A percentile compares a stretch with the other conserved stretches of the same genome.
Conservation (phyloP, 2,797 vertebrate species). For the Melanotaenia pygmaea region DNA sequence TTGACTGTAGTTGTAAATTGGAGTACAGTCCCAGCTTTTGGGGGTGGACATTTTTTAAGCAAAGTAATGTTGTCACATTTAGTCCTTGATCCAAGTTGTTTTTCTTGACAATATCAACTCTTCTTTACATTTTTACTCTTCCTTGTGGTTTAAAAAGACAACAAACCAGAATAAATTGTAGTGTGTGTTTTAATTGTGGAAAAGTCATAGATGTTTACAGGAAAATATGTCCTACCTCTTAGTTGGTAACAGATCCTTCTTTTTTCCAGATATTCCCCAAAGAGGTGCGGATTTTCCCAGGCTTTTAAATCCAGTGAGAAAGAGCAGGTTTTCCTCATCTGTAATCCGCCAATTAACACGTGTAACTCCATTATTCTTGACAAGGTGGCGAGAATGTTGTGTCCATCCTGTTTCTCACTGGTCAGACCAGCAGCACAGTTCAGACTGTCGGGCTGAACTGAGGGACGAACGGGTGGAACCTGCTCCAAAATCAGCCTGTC, state of each 20-base stretch:
- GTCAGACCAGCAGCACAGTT: not conserved
- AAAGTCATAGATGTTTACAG: not conserved
- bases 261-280: not conserved
- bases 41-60: not conserved
- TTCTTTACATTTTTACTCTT: not conserved
- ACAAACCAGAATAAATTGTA: not conserved
- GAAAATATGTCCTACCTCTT: constrained; percentile 56
- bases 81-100: not conserved
- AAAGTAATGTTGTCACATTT: not conserved
- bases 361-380: constrained; percentile 20
- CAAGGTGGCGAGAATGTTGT: not conserved
- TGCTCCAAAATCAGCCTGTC: constrained; percentile 26
- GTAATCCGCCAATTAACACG: constrained; percentile 21
- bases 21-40: not conserved
- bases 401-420: not conserved
- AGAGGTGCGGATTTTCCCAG: not conserved
- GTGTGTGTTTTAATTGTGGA: not conserved
- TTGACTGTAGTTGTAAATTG: not conserved
- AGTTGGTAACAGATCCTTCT: not conserved
- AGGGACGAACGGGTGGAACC: constrained; percentile 1
- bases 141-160: not conserved
- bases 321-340: not conserved
- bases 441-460: constrained; percentile 27
- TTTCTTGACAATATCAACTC: not conserved
- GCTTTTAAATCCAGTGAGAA: constrained; percentile 39